Evolutionary conservation across 2,888 invertebrate species (phyloP), one percentile per base, ranked within the genome.

Genomic region (Lithosia quadra): DNA sequence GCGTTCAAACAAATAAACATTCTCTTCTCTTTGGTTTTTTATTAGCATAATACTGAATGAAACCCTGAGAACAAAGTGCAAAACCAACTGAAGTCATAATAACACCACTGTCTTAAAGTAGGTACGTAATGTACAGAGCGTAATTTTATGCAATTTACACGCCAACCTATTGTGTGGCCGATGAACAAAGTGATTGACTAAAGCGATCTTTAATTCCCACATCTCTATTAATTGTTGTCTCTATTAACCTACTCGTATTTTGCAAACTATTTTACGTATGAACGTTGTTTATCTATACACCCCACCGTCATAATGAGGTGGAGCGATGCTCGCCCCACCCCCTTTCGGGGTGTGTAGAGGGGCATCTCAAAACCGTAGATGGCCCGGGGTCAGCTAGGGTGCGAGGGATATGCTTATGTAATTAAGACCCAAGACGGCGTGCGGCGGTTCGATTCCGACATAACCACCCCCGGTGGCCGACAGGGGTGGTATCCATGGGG

Each of bases 141-240:
- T 78, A 77, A 77, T 78, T 80, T 74, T 72, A 80, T 79, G 72
- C 74, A 80, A 79, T 80, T 80, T 80, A 75, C 70, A 66, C 73
- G 72, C 75, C 77, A 75, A 64, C 57, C 68, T n/a, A 75, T 73
- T 80, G 80, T 80, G 73, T 15, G 63, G 66, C 57, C 24, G 28
- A 15, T 62, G 62, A 73, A 75, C 75, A 74, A 75, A 68, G 71
- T 74, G 53, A 76, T 71, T 66, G 65, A 70, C 43, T 58, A 67
- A 65, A 69, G 67, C 24, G 62, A 63, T 65, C 53, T 55, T 10
- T 39, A 55, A 63, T 80, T 79, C 80, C 71, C 78, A 78, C 76
- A 72, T 61, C 66, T 62, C 10, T 22, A 36, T 57, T 57, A 18
- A 39, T 11, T 13, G 34, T 28, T 53, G 58, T 57, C 34, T n/a